Conservation (phyloP, 2,888 invertebrate species). For the Smittia sp. region DNA sequence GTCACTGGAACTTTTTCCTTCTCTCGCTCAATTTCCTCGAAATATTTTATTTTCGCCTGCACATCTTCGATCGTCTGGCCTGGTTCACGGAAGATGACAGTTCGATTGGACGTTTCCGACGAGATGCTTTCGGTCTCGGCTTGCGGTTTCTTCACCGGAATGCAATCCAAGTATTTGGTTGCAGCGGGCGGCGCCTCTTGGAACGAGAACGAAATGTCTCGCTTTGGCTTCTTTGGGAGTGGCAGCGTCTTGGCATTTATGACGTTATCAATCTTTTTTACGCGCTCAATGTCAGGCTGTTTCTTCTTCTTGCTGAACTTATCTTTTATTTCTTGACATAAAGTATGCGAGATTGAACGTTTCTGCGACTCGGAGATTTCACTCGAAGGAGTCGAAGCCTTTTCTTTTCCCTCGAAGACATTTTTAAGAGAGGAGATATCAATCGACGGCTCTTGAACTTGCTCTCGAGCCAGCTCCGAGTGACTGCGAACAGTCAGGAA, state of each 20-base stretch:
- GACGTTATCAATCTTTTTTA: conserved; percentile 25
- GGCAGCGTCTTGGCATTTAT: conserved; percentile 47
- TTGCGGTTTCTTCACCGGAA: conserved; percentile 41
- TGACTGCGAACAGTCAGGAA: conserved; percentile 54
- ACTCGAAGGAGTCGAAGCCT: background rate
- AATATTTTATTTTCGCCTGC: conserved; percentile 74
- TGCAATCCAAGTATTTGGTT: conserved; percentile 29
- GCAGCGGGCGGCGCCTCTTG: conserved; percentile 22
- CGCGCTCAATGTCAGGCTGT: conserved; percentile 33
- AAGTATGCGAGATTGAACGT: conserved; percentile 66
- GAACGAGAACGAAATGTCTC: conserved; percentile 36
- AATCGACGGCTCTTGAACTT: conserved; percentile 46
- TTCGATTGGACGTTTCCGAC: conserved; percentile 69
- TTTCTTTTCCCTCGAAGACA: conserved; percentile 30
- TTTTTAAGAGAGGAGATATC: conserved; percentile 42
- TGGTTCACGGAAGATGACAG: conserved; percentile 62
- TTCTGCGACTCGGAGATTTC: conserved; percentile 65
- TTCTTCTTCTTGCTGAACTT: conserved; percentile 56
- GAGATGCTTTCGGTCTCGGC: conserved; percentile 68
- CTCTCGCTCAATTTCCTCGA: conserved; percentile 64
- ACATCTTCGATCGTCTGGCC: conserved; percentile 61
- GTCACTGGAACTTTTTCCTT: conserved; percentile 55
- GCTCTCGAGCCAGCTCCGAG: conserved; percentile 50
- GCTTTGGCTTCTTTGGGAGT: conserved; percentile 39
- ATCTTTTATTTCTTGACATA: conserved; percentile 71